Percentiles rank a stretch among this genome's conserved stretches.
These are phyloP conservation scores for Zophobas atratus DNA, from an alignment of 1,140 invertebrate genomes.

Conservation along the genomic window DNA sequence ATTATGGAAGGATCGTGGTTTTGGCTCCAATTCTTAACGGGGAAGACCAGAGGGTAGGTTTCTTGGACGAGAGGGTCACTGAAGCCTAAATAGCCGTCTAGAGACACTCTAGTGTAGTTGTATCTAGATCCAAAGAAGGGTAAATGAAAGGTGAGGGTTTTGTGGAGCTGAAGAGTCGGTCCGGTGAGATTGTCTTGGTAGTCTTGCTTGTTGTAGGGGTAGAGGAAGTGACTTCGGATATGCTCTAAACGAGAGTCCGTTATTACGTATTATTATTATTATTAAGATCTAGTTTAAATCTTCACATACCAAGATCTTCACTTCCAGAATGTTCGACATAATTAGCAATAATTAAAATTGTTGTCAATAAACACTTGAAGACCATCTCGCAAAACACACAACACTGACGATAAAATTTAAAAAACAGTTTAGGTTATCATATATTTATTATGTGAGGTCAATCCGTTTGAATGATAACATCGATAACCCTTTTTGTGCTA, in stretches of 20 bases:
- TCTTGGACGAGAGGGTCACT: constrained; percentile 88
- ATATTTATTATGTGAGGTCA: too few species aligned
- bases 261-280: constrained; percentile 71
- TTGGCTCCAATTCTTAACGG: constrained; percentile 86
- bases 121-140: constrained; percentile 95
- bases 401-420: too few species aligned
- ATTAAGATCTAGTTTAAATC: too few species aligned
- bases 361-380: too few species aligned
- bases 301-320: too few species aligned
- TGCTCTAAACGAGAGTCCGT: constrained; percentile 75
- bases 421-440: too few species aligned
- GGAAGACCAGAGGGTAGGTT: constrained; percentile 88
- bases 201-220: constrained; percentile 90
- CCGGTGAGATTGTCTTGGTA: constrained; percentile 87
- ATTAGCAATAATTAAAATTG: too few species aligned
- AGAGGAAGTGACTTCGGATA: constrained; percentile 84
- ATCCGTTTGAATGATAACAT: too few species aligned
- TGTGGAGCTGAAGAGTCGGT: constrained; percentile 87
- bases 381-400: too few species aligned
- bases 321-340: too few species aligned
- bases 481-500: too few species aligned
- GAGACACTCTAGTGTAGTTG: constrained; percentile 93
- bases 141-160: constrained; percentile 92
- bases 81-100: constrained; percentile 90
- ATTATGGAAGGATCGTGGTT: constrained; percentile 94